Evolutionary conservation across 2,888 invertebrate species (phyloP).

Genomic region (Parnassius apollo): DNA sequence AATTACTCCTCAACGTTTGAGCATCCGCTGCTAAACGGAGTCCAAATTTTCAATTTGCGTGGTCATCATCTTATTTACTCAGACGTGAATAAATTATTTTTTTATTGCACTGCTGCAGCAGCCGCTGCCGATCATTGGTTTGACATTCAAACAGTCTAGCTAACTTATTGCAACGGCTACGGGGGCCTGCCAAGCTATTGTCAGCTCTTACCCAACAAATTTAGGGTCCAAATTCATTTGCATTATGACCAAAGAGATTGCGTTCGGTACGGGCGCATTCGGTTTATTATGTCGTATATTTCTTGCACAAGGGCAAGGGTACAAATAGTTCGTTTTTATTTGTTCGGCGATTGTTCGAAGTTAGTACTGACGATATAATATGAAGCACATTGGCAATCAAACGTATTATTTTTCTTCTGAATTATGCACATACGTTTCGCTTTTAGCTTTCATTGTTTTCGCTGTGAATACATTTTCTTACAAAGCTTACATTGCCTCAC

Average conservation of each 20-base stretch:
- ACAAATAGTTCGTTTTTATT: slow-evolving; percentile 58
- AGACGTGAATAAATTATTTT: slow-evolving; percentile 76
- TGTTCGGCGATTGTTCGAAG: slow-evolving; percentile 58
- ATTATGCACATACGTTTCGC: slow-evolving; percentile 35
- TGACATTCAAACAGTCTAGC: slow-evolving; percentile 80
- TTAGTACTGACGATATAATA: slow-evolving; percentile 37
- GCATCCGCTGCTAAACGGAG: slow-evolving; percentile 39
- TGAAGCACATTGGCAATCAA: slow-evolving; percentile 41
- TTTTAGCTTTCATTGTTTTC: no score
- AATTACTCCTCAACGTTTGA: slow-evolving; percentile 32
- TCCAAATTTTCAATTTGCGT: slow-evolving; percentile 52
- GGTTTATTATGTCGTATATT: slow-evolving; percentile 63
- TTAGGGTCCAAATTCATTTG: slow-evolving; percentile 37
- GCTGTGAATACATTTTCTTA: no score
- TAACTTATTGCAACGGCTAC: slow-evolving; percentile 67
- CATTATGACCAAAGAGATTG: slow-evolving; percentile 43
- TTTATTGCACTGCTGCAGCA: slow-evolving; percentile 73
- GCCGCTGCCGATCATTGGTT: slow-evolving; percentile 76
- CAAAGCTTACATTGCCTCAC: no score
- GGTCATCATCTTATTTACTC: slow-evolving; percentile 70
- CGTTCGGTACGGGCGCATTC: slow-evolving; percentile 57
- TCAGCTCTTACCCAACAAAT: slow-evolving; percentile 34
- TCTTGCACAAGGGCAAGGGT: slow-evolving; percentile 73
- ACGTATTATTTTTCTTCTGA: slow-evolving; percentile 50
- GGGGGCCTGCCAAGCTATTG: slow-evolving; percentile 34